Base-by-base conservation (phyloP, 2,797 vertebrate species). In the Enteromius thamalakanensis region DNA sequence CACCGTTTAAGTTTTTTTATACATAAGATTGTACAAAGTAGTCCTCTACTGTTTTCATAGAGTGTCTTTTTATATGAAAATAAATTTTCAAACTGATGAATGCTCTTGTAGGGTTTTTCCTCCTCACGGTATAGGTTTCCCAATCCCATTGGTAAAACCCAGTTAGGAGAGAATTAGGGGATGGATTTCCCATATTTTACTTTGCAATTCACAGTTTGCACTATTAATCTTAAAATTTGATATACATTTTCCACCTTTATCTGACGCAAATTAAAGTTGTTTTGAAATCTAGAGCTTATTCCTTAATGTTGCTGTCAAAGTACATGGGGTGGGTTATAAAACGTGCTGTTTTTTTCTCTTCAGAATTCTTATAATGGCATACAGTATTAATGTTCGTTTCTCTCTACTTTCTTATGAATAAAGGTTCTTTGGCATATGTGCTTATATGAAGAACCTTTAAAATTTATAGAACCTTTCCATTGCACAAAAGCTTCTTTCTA, bases 21-120 rank as follows among this genome's bases (percentile, higher is more conserved):
- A 94, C 92, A 93, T 93, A 92, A 90, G 90, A 93, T 93, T 95
- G 93, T 95, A 93, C 90, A 94, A 94, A 94, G 91, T 93, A 93
- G 93, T 94, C 93, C 92, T 94, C 92, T 95, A 92, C 93, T 94
- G 94, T 95, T 95, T 95, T 95, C 94, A 95, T 94, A 94, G 82
- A 87, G 94, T 95, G 92, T 94, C 90, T 94, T 94, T 95, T 95
- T 93, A 93, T 94, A 95, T 94, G 92, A 94, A 94, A 95, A 94
- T 94, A 95, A 93, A 94, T 94, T 94, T 94, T 94, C 92, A 94
- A 94, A 93, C 92, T 84, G 90, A 93, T 86, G 40, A 68, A 82
- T 58, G 34, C 37, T 79, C 86, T 90, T 90, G 87, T 91, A 69
- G 10, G 86, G 37, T 81, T 88, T 80, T 88, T 10, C 85, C 67